Base-by-base conservation (phyloP, 1,140 invertebrate genomes). In the Zaprionus gabonicus region DNA sequence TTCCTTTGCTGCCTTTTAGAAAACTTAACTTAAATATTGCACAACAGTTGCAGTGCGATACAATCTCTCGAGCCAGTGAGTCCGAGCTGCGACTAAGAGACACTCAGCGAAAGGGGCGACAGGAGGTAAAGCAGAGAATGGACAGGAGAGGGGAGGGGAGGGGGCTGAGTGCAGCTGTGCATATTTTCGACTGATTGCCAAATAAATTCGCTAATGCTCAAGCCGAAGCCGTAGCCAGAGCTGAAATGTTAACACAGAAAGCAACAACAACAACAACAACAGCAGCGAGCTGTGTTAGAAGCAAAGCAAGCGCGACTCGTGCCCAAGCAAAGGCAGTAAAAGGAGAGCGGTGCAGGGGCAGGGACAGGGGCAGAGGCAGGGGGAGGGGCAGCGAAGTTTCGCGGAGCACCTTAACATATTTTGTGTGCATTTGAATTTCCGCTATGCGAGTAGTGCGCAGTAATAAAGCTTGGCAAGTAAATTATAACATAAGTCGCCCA, bases 341-440 rank as follows among this genome's bases (percentile, higher is more conserved):
- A 17, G n/a, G 27, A n/a, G 78, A 53, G 28, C 20, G 20, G 20
- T 20, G 20, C 12, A 4, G 4, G 25, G n/a, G 38, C 0, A 3
- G 6, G 15, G 2, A 20, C 46, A n/a, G 5, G n/a, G 23, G 0
- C 6, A 9, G 28, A 27, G 20, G 9, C 46, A n/a, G 5, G n/a
- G 23, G 0, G 4, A 9, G 28, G 31, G 20, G 9, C 31, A 44
- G 31, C 9, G 28, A 36, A 36, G 34, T 36, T 36, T 36, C 12
- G 6, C 15, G 44, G 28, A 36, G 41, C 56, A 53, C 80, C 68
- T 81, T 53, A 81, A 90, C 82, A 85, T 88, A 85, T 88, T 90
- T 88, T 73, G 81, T 80, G 76, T 85, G 85, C 81, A 88, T 88
- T 88, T 88, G 81, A 88, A 90, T 88, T 88, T 88, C 85, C 85